These are phyloP conservation scores for Dendrocopos noguchii DNA, from an alignment of 2,113 vertebrate species.

Conservation along the genomic window DNA sequence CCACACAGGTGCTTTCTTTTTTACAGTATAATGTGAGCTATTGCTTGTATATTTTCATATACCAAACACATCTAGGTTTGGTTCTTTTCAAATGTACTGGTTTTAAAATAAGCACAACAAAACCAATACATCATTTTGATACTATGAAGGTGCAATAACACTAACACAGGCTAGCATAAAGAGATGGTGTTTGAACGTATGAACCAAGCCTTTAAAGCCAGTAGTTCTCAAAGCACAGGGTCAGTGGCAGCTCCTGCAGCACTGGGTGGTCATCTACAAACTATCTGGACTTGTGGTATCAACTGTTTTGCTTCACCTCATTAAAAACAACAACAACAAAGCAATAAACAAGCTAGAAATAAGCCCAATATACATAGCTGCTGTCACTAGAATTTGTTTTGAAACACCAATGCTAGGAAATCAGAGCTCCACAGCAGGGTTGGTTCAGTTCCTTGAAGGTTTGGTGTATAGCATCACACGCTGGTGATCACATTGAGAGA, in stretches of 20 bases:
- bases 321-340: background rate
- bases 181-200: background rate
- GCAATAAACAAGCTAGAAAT: background rate
- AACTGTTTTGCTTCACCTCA: background rate
- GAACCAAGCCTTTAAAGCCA: background rate
- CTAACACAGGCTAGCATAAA: background rate
- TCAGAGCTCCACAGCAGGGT: background rate
- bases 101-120: slow-evolving; percentile 61
- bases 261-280: background rate
- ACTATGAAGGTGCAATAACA: slow-evolving; percentile 34
- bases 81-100: slow-evolving; percentile 16
- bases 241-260: background rate
- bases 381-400: background rate
- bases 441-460: background rate
- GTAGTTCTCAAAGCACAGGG: background rate
- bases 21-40: slow-evolving; percentile 48
- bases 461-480: background rate
- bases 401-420: background rate
- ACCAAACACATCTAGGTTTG: background rate
- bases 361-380: background rate
- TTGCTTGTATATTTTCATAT: slow-evolving; percentile 53
- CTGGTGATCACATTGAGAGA: background rate
- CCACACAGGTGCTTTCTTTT: slow-evolving; percentile 47
- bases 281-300: background rate
- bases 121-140: slow-evolving; percentile 38